These are phyloP conservation scores for Drosophila putrida DNA, from an alignment of 2,888 invertebrate genomes.

Conservation along the genomic window DNA sequence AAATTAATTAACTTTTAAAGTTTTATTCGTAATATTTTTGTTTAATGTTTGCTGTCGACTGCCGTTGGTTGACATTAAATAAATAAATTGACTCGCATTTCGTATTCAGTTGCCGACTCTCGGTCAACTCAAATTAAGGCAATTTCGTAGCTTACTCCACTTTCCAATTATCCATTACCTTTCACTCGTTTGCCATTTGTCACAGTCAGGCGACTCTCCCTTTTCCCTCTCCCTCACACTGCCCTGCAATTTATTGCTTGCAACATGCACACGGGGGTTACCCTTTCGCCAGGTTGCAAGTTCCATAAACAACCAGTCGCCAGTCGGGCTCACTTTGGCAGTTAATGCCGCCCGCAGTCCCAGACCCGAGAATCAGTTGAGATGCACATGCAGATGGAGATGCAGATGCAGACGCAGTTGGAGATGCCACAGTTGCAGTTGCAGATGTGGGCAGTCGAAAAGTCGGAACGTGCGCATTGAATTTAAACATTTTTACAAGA, in stretches of 20 bases:
- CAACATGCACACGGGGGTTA: constrained; percentile 43
- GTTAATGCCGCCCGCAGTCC: constrained; percentile 32
- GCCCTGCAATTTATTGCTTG: constrained; percentile 62
- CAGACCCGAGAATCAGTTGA: constrained; percentile 13
- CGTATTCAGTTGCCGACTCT: not conserved
- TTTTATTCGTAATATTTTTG: not conserved
- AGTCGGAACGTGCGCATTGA: constrained; percentile 56
- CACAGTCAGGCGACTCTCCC: constrained; percentile 42
- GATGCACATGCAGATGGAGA: constrained; percentile 43
- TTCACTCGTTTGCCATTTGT: constrained; percentile 69
- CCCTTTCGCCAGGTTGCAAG: constrained; percentile 62
- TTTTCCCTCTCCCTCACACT: constrained; percentile 7
- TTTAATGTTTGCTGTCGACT: not conserved
- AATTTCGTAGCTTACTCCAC: constrained; percentile 46
- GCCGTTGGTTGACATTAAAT: not conserved
- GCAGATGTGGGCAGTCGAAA: constrained; percentile 26
- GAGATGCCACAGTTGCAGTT: constrained; percentile 9
- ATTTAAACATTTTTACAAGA: constrained; percentile 37
- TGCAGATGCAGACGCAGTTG: constrained; percentile 33
- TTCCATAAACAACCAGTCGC: constrained; percentile 60
- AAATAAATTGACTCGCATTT: not conserved
- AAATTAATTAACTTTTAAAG: too few relatives aligned
- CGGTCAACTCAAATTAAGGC: constrained; percentile 32
- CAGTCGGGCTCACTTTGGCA: constrained; percentile 23
- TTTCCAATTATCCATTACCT: constrained; percentile 62